A percentile compares a stretch with the other conserved stretches of the same genome.
These are phyloP conservation scores for Caenorhabditis tropicalis DNA, from an alignment of 1,140 invertebrate genomes.

Conservation along the genomic window DNA sequence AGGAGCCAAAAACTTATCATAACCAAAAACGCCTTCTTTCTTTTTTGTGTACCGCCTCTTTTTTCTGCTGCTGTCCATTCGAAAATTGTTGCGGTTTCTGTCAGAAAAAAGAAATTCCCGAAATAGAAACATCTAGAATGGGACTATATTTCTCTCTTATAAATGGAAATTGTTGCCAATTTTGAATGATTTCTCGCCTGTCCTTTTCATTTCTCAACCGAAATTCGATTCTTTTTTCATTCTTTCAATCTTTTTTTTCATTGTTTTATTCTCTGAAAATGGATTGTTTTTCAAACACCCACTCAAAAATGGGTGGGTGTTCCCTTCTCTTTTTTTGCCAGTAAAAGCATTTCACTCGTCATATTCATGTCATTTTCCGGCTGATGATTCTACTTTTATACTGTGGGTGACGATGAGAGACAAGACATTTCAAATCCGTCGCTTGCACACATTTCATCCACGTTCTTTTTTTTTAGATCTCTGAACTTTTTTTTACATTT, in stretches of 20 bases:
- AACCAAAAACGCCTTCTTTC: conserved; percentile 26
- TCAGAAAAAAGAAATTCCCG: background rate
- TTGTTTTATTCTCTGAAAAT: background rate
- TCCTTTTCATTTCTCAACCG: background rate
- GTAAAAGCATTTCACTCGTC: background rate
- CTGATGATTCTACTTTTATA: background rate
- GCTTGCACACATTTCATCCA: background rate
- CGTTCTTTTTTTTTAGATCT: background rate
- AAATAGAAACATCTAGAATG: background rate
- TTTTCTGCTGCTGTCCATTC: background rate
- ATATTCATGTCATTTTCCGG: background rate
- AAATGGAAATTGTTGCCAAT: background rate
- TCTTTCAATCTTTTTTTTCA: background rate
- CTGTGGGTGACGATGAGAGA: background rate
- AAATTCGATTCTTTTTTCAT: conserved; percentile 20
- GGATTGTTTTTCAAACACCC: conserved; percentile 32
- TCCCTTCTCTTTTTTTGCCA: background rate
- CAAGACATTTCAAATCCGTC: conserved; percentile 19
- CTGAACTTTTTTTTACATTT: background rate
- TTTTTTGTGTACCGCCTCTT: background rate
- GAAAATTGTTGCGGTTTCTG: conserved; percentile 21
- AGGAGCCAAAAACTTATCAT: conserved; percentile 14
- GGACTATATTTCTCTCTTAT: background rate
- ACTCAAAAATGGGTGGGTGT: conserved; percentile 35
- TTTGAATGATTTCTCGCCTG: background rate